Evolutionary conservation across 2,888 invertebrate species (phyloP), one percentile per base, ranked within the genome.

Genomic region (Trisateles emortualis): DNA sequence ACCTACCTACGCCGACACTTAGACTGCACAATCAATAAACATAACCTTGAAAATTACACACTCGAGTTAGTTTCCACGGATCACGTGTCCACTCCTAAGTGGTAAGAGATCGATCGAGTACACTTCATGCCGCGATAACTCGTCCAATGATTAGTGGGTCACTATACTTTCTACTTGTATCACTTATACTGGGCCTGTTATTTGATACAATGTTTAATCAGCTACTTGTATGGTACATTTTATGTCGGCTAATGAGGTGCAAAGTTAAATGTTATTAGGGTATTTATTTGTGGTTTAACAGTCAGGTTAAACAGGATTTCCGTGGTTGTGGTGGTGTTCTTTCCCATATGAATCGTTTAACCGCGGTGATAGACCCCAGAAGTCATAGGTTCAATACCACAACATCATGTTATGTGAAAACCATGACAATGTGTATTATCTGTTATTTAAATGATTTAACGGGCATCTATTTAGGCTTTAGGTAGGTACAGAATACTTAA

Each of bases 101-200:
- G 32, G 38, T 64, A 59, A 58, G 52, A 59, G 68, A 60, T 70
- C 56, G 59, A 51, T 70, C 56, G 59, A 51, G 68, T 54, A 66
- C 61, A 62, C 66, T 71, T 60, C 53, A 60, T 59, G 44, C 48
- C 17, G 52, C 61, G 59, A 72, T 71, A 71, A 66, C 68, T 68
- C 63, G 64, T 52, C 61, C 64, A 38, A 35, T 58, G 67, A 67
- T 72, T 77, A 74, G 76, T 83, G 56, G 82, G 81, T 75, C 80
- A 76, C 56, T 59, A 66, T 66, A 78, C 81, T 83, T 83, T 82
- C 82, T 83, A 79, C 65, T 69, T 58, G 68, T 65, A 50, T 36
- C 36, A 36, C 33, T 40, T 52, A 35, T 62, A 46, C 52, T 57
- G 64, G 42, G 67, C 69, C 64, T 55, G 71, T 68, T 76, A 77